These are phyloP conservation scores for Orientallactaga sibirica DNA, from an alignment of 2,797 vertebrate species.

Conservation along the genomic window DNA sequence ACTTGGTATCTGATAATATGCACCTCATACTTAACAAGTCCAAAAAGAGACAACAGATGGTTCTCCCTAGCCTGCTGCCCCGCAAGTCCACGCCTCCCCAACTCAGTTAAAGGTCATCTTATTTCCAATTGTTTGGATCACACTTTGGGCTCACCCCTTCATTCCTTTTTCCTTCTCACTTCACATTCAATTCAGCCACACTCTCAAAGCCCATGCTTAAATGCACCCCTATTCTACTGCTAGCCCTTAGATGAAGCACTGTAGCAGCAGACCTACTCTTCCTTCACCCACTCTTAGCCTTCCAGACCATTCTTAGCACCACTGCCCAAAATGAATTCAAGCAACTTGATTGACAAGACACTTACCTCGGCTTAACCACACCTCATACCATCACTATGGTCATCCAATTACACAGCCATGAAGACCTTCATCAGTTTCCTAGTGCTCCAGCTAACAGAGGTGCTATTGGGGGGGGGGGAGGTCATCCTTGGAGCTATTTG, in stretches of 20 bases:
- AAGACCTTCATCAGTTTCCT: neutral
- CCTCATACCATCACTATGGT: neutral
- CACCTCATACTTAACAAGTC: neutral
- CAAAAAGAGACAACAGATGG: neutral
- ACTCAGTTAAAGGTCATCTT: neutral
- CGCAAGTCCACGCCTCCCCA: neutral
- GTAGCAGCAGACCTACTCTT: neutral
- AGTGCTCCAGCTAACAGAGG: neutral
- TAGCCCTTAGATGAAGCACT: neutral
- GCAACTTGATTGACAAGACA: neutral
- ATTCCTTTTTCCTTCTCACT: neutral
- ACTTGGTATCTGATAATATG: neutral
- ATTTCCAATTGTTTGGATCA: neutral
- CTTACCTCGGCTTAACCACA: neutral
- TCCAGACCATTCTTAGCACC: neutral
- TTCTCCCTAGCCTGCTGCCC: neutral
- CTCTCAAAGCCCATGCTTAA: neutral
- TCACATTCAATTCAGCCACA: neutral
- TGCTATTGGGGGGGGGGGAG: neutral
- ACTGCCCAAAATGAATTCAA: neutral
- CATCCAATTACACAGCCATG: neutral
- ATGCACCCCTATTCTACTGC: too few relatives aligned
- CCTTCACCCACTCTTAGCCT: neutral
- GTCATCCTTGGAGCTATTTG: neutral
- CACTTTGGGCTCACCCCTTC: neutral